These are phyloP conservation scores for Thamnaconus septentrionalis DNA, from an alignment of 2,113 vertebrate genomes.

Conservation along the genomic window DNA sequence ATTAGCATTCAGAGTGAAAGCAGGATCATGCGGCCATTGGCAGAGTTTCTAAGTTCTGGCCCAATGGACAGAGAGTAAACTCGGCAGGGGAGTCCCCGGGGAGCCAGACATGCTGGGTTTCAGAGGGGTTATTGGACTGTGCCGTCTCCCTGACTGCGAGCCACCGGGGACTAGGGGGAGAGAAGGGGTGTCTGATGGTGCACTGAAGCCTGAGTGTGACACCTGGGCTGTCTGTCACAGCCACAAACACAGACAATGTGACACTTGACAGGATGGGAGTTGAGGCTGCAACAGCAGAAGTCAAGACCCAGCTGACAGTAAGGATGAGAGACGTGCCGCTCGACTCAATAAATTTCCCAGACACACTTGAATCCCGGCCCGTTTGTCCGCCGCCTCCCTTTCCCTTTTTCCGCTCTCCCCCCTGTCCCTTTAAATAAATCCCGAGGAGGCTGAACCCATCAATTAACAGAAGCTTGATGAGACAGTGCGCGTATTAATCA, in stretches of 20 bases:
- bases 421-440: slow-evolving; percentile 63
- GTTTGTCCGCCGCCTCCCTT: slow-evolving; percentile 38
- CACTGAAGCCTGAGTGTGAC: slow-evolving; percentile 76
- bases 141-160: slow-evolving; percentile 65
- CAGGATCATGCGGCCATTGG: slow-evolving; percentile 52
- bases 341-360: slow-evolving; percentile 62
- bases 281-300: slow-evolving; percentile 66
- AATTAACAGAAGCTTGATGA: slow-evolving; percentile 61
- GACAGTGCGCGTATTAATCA: slow-evolving; percentile 63
- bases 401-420: slow-evolving; percentile 15
- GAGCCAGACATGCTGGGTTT: slow-evolving; percentile 59
- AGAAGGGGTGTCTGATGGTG: slow-evolving; percentile 66
- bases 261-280: slow-evolving; percentile 73
- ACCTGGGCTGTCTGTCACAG: slow-evolving; percentile 76
- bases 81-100: slow-evolving; percentile 60
- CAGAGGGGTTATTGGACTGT: slow-evolving; percentile 66
- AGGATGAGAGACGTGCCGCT: slow-evolving; percentile 65
- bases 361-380: slow-evolving; percentile 52
- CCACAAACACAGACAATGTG: slow-evolving; percentile 71
- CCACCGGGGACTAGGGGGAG: slow-evolving; percentile 56
- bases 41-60: slow-evolving; percentile 67
- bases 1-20: slow-evolving; percentile 63
- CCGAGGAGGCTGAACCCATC: slow-evolving; percentile 60
- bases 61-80: slow-evolving; percentile 65
- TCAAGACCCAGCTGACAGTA: slow-evolving; percentile 68